Base-by-base conservation (phyloP, 2,888 invertebrate genomes). In the Gymnoscelis rufifasciata region DNA sequence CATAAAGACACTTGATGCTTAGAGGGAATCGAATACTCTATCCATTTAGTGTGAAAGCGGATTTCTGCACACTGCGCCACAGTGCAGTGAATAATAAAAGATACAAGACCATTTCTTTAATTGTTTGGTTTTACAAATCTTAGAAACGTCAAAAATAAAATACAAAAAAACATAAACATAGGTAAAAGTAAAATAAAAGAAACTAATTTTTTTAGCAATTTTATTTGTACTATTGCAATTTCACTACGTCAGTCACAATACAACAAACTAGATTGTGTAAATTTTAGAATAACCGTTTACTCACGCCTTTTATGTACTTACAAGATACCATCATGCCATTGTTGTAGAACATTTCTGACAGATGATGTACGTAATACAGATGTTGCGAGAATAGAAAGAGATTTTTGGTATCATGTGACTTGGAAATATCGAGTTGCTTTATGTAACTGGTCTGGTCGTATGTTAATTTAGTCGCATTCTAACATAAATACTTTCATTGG, bases 281-380 rank as follows among this genome's bases (percentile, higher is more conserved):
- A 8, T 29, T 36, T 14, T 27, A 44, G 38, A 35, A 41, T 41
- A 28, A 36, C n/a, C 26, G 27, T 36, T 43, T 39, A 48, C 43
- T 26, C 43, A 36, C 31, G 38, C 30, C 7, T 31, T 11, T 38
- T 35, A n/a, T 8, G 43, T 11, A 10, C 13, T 29, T 19, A 24
- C 5, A n/a, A 10, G 38, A 45, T 45, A 19, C 19, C 26, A 43
- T 46, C 42, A 11, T 26, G 2, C 35, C 36, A 50, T 50, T 50
- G 50, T 50, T 38, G 38, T 6, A 14, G 8, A 10, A 33, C 38
- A 45, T 30, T 43, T 50, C 35, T 45, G n/a, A 43, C 29, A 36
- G 45, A 54, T 49, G 28, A 33, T 43, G 43, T 15, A 50, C 49
- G 51, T 54, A 58, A 63, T 59, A 56, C 61, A 57, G 39, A 35